Conservation (phyloP, 30 jellyfish, hydroid and myxozoan species). For the Pseudorhiza aurosa region DNA sequence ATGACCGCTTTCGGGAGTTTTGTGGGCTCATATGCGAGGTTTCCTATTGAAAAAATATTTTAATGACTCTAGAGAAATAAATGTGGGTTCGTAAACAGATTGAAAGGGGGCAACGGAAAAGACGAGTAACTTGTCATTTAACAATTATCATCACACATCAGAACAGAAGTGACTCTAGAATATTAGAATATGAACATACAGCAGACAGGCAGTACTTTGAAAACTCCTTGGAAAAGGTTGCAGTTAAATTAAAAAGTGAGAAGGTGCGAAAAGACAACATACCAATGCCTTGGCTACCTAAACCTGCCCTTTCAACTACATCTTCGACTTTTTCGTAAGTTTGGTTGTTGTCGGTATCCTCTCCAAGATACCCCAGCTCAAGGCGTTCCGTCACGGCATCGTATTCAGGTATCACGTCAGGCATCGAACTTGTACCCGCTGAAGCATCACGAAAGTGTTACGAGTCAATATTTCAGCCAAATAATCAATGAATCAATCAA, state of each 20-base stretch:
- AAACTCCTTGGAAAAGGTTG: no score
- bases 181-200: no score
- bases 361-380: constrained; percentile 46
- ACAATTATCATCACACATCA: no score
- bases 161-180: no score
- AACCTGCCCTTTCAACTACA: neutral
- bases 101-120: no score
- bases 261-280: neutral
- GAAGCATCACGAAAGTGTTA: neutral
- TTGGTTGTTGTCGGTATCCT: neutral
- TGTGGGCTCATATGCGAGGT: constrained; percentile 33
- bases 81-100: no score
- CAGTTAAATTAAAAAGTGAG: no score
- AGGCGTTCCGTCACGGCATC: constrained; percentile 4
- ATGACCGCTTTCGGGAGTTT: constrained; percentile 29
- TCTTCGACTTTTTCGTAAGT: constrained; percentile 65
- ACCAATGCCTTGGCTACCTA: constrained; percentile 7
- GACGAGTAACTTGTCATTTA: no score
- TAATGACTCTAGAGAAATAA: no score
- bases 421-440: constrained; percentile 48
- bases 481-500: no score
- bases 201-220: no score
- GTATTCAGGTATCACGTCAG: constrained; percentile 64
- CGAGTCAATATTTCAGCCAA: neutral
- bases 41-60: no score